Evolutionary conservation across 2,113 vertebrate genomes (phyloP), one percentile per base, ranked within the genome.

Genomic region (Xyrauchen texanus): DNA sequence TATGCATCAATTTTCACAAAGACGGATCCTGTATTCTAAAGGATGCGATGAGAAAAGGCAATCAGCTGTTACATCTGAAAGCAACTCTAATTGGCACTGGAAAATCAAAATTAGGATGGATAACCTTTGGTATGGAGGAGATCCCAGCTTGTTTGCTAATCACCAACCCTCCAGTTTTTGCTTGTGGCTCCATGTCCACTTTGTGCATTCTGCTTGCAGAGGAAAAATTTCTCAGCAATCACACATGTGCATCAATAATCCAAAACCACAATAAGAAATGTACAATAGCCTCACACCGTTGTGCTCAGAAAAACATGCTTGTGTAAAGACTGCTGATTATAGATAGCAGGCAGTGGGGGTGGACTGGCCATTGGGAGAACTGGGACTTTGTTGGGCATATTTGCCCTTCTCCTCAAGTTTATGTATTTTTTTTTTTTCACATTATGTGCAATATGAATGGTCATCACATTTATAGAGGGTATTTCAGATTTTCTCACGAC

Each of bases 31-130:
- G 5, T 60, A 47, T 42, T 16, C n/a, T 7, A 53, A 71, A 58
- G 0, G 42, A 57, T 58, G 42, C 44, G 9, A 72, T 3, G 44
- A n/a, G 55, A 55, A 72, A 9, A 72, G 58, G 70, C 55, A 72
- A 60, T 72, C 68, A 71, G 52, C 70, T 60, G 55, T 72, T 45
- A 60, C 9, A 71, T 47, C n/a, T 16, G n/a, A 72, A 72, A 60
- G 70, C n/a, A 57, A 57, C 57, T 71, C 34, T 72, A 46, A 72
- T 72, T 60, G 12, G 55, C 9, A 0, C 6, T 7, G n/a, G 9
- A 4, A 60, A 71, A 70, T 46, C 69, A 3, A 46, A 72, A 72
- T 7, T 42, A 72, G 46, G 42, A 53, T 58, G 12, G 53, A 72
- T 70, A 72, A 72, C 69, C 66, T 68, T 68, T 68, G 51, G 66